Evolutionary conservation across 2,113 vertebrate genomes (phyloP), one percentile per base, ranked within the genome.

Genomic region (Pterocles orientalis): DNA sequence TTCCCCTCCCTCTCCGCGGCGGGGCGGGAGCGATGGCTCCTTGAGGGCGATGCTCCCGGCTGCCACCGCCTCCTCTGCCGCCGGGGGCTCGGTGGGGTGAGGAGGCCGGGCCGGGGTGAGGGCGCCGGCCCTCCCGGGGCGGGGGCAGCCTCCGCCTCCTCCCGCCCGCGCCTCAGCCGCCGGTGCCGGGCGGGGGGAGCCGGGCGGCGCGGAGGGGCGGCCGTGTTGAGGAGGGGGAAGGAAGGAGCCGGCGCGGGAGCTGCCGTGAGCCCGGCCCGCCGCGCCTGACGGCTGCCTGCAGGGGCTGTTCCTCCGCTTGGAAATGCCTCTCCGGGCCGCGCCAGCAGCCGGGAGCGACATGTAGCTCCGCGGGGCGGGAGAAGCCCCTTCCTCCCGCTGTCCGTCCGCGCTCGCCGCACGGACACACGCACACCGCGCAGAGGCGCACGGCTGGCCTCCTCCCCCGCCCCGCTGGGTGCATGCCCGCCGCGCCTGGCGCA

Each of bases 391-490:
- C 85, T 95, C 36, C 36, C 9, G 36, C 36, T 36, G 36, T 86
- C 79, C 85, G 76, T 39, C 88, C 94, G 90, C 76, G 12, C 64
- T 90, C 86, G 8, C 43, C 71, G 56, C 83, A 58, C 77, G 36
- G 36, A 36, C 36, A n/a, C 76, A 33, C 26, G 29, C 83, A 34
- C 65, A 53, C 50, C 60, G 92, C 62, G 62, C 39, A 41, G 82
- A 33, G 68, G 73, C 80, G 68, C 86, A n/a, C 73, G 41, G 78
- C 78, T 48, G 53, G 50, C 89, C 70, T 75, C 54, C 39, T 73
- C 86, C 76, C 80, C 88, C 90, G 65, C 86, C 62, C 64, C 83
- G 61, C 92, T 24, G 94, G 75, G 88, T 93, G 90, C 81, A 88
- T 94, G 91, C 84, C 64, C 54, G 64, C 60, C 83, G 10, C 47